These are phyloP conservation scores for Myotis pilosus DNA, from an alignment of 2,797 vertebrate species.

Conservation along the genomic window DNA sequence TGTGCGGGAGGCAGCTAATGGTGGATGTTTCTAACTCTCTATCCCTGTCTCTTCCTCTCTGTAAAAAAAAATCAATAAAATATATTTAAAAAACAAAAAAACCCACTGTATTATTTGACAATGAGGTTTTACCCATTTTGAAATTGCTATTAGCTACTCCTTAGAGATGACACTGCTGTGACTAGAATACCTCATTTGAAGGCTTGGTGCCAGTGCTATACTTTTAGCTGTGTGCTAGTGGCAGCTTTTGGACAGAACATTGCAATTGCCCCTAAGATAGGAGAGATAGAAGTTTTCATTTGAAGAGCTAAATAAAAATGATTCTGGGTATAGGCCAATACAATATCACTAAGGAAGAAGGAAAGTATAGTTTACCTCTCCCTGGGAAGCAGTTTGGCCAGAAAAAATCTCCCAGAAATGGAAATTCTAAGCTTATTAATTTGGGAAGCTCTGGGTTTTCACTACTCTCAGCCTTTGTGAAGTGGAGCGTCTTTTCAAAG, in stretches of 20 bases:
- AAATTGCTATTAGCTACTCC: neutral
- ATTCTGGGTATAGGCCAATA: neutral
- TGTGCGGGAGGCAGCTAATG: too few species aligned
- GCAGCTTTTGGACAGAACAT: neutral
- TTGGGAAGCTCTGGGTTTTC: neutral
- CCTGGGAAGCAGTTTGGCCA: neutral
- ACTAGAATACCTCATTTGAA: neutral
- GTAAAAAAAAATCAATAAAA: too few species aligned
- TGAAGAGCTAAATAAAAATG: conserved; percentile 44
- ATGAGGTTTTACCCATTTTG: neutral
- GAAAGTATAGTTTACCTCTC: conserved; percentile 4
- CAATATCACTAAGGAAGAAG: neutral
- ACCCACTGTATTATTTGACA: conserved; percentile 2
- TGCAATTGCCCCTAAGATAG: neutral
- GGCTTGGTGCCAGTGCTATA: neutral
- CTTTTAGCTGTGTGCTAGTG: neutral
- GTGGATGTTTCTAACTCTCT: too few species aligned
- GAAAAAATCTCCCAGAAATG: neutral
- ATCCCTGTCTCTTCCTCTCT: too few species aligned
- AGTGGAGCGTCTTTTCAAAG: conserved; percentile 28
- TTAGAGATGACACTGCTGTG: neutral
- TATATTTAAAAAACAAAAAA: neutral
- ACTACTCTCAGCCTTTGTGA: neutral
- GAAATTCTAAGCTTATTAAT: conserved; percentile 18
- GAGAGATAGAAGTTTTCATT: conserved; percentile 33